phyloP scores from a whole-genome alignment of 1,140 invertebrate genomes.

The Wiebesia pumilae region DNA sequence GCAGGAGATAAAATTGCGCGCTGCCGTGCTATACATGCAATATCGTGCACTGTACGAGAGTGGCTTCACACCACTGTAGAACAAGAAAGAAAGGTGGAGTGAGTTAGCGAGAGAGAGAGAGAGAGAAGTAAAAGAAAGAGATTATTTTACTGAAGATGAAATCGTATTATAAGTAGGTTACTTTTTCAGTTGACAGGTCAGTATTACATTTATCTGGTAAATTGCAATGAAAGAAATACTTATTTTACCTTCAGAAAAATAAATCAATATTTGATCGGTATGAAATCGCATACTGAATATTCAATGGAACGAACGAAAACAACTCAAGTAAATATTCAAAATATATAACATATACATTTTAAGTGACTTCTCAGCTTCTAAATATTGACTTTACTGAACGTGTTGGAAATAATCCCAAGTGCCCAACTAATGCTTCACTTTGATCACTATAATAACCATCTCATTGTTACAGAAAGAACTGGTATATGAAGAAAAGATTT shows the following conservation, averaged over 20 bases:
- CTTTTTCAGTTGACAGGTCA: background rate
- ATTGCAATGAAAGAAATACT: background rate
- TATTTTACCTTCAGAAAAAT: background rate
- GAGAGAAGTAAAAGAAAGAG: background rate
- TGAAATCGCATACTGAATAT: background rate
- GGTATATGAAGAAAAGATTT: too few species aligned
- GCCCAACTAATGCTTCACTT: too few species aligned
- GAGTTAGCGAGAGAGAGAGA: too few species aligned
- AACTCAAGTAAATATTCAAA: background rate
- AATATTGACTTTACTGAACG: background rate
- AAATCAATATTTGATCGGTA: background rate
- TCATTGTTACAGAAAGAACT: too few species aligned
- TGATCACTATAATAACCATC: too few species aligned
- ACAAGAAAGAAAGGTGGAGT: too few species aligned
- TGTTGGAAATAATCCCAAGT: background rate
- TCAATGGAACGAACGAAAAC: background rate
- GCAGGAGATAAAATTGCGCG: conserved; percentile 8
- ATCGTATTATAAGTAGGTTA: background rate
- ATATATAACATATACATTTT: background rate
- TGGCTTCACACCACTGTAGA: background rate
- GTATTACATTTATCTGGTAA: background rate
- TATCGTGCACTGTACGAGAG: background rate
- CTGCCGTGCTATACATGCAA: background rate
- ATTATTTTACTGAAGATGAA: background rate
- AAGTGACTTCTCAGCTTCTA: background rate